phyloP scores from a whole-genome alignment of 2,888 invertebrate species.

The Amphipoea lucens region DNA sequence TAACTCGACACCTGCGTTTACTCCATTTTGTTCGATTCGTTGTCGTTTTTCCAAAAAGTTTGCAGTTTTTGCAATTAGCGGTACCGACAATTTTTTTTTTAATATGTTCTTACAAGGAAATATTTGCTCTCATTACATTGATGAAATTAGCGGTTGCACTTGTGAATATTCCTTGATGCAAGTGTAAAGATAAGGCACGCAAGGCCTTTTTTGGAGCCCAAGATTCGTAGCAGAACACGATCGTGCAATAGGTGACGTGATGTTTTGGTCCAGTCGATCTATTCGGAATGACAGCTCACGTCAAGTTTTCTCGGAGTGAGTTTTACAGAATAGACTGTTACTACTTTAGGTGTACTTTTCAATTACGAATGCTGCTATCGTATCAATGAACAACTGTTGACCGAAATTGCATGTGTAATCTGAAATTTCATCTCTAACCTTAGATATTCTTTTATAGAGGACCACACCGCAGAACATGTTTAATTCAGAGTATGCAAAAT shows the following conservation, averaged over 20 bases:
- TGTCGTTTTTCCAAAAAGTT: slow-evolving; percentile 25
- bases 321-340: neutral
- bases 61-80: slow-evolving; percentile 44
- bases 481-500: slow-evolving; percentile 61
- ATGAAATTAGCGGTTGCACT: slow-evolving; percentile 14
- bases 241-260: neutral
- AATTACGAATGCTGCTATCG: slow-evolving; percentile 17
- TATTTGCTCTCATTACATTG: neutral
- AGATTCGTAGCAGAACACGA: neutral
- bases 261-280: neutral
- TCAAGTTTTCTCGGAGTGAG: neutral
- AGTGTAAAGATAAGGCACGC: neutral
- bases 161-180: neutral
- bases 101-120: slow-evolving; percentile 25
- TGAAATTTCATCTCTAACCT: slow-evolving; percentile 29
- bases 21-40: slow-evolving; percentile 36
- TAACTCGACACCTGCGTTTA: slow-evolving; percentile 54
- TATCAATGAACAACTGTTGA: slow-evolving; percentile 25
- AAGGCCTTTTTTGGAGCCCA: neutral
- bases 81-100: slow-evolving; percentile 12
- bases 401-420: slow-evolving; percentile 30
- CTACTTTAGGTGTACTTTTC: slow-evolving; percentile 10
- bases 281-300: neutral
- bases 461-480: slow-evolving; percentile 33
- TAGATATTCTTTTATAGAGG: slow-evolving; percentile 5